Base-by-base conservation (phyloP, 2,888 invertebrate genomes). In the Morinoia aosen region DNA sequence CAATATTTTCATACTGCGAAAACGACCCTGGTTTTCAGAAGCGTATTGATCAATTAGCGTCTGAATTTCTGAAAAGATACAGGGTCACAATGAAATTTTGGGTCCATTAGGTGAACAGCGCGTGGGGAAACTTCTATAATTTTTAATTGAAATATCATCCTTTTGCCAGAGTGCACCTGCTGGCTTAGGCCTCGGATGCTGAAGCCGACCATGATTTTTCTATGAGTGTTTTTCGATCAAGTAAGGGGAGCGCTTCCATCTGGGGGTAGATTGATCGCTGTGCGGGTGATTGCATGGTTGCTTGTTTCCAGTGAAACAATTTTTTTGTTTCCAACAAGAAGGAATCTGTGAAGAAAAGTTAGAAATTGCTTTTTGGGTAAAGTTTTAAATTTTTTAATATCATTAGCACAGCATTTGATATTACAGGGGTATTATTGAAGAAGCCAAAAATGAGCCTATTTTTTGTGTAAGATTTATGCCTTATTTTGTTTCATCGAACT, bases 191-290 rank as follows among this genome's bases (percentile, higher is more conserved):
- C 90, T 90, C 48, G 90, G 40, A 90, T 11, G 90, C 90, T 48
- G 90, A 90, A 40, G 39, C 90, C 90, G 90, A 90, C 48, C 90
- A 90, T 90, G 90, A 90, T 90, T 90, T 90, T 90, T 90, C 90
- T 90, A 90, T 90, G 90, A 90, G 90, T 90, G 48, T 90, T 90
- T 90, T 90, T 90, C 90, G 90, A 90, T 39, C 40, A 48, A 90
- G 48, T 19, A 19, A 90, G 48, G 40, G 90, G 90, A 40, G 40
- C 90, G 39, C 90, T 11, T 39, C 39, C 40, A 90, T 76, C 90
- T 90, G 90, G 40, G 40, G 90, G 40, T 90, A 12, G 90, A 48
- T 48, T 90, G 90, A 90, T 48, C 14, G 90, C 90, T 39, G 90
- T 90, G 40, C 19, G 90, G 19, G 90, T 40, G 90, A 90, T 39